Percentiles rank a stretch among this genome's conserved stretches.
Conservation (phyloP, 1,140 invertebrate species). For the Gonioctena quinquepunctata region DNA sequence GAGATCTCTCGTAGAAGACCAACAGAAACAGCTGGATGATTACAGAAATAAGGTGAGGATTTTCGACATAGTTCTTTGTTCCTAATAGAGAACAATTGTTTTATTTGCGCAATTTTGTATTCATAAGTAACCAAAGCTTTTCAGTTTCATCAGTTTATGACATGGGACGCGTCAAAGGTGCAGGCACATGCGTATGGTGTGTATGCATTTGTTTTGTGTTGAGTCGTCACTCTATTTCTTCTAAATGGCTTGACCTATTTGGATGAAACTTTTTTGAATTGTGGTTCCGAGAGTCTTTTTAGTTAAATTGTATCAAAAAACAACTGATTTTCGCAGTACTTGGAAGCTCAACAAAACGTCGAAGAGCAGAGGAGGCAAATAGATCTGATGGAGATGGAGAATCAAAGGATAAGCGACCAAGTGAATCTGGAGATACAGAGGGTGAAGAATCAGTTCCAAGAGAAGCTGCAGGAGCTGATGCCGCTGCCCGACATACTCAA, state of each 20-base stretch:
- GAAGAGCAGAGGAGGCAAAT: conserved; percentile 74
- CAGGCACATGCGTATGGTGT: too few species aligned
- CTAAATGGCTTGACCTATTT: too few species aligned
- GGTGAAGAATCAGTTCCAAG: conserved; percentile 76
- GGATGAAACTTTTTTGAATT: too few species aligned
- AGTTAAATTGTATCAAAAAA: background rate
- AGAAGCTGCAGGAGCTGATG: conserved; percentile 72
- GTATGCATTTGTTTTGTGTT: too few species aligned
- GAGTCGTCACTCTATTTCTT: too few species aligned
- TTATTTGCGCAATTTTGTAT: too few species aligned
- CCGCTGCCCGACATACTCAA: conserved; percentile 75
- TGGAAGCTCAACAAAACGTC: conserved; percentile 72
- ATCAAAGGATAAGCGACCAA: conserved; percentile 74
- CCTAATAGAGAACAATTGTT: background rate
- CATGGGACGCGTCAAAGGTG: too few species aligned
- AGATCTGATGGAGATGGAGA: conserved; percentile 76
- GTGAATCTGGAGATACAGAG: conserved; percentile 74
- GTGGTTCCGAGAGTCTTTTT: background rate
- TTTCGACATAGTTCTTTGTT: background rate
- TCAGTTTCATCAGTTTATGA: too few species aligned
- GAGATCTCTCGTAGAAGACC: conserved; percentile 69
- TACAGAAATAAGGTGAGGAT: conserved; percentile 69
- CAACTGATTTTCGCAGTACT: conserved; percentile 60
- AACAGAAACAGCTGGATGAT: conserved; percentile 71
- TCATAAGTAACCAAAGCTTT: too few species aligned